Conservation (phyloP, 2,888 invertebrate genomes). For the Meliscaeva auricollis region DNA sequence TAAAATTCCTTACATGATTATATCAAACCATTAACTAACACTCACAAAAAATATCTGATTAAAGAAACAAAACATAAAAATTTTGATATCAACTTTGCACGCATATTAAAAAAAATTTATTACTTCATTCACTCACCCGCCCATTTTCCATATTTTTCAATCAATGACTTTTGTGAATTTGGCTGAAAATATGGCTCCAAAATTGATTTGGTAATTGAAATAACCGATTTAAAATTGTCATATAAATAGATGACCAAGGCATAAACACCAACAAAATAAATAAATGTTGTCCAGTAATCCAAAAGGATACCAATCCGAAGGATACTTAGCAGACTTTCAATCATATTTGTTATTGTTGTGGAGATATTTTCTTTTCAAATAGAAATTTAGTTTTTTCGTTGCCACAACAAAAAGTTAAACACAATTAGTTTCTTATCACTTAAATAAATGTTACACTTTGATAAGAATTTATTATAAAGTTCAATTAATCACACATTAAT, state of each 20-base stretch:
- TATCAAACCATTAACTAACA: background rate
- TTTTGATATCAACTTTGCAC: background rate
- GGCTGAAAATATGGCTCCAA: slow-evolving; percentile 89
- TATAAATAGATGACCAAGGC: slow-evolving; percentile 79
- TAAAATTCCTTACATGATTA: background rate
- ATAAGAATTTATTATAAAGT: background rate
- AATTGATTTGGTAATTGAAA: slow-evolving; percentile 86
- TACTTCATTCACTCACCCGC: slow-evolving; percentile 88
- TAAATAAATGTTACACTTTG: background rate
- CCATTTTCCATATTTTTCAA: slow-evolving; percentile 92
- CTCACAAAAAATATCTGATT: background rate
- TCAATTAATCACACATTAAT: background rate
- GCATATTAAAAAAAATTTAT: slow-evolving; percentile 2
- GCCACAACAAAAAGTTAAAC: no score
- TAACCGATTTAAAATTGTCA: slow-evolving; percentile 87
- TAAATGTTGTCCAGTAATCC: slow-evolving; percentile 78
- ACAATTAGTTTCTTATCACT: slow-evolving; percentile 14
- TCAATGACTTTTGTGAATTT: slow-evolving; percentile 86
- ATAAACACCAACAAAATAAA: slow-evolving; percentile 80
- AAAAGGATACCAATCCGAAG: slow-evolving; percentile 80
- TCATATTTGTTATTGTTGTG: slow-evolving; percentile 50
- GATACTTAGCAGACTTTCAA: slow-evolving; percentile 46
- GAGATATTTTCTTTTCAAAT: background rate
- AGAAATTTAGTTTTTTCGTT: background rate
- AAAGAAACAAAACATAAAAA: background rate